Base-by-base conservation (phyloP, 2,797 vertebrate genomes). In the Hybognathus amarus region DNA sequence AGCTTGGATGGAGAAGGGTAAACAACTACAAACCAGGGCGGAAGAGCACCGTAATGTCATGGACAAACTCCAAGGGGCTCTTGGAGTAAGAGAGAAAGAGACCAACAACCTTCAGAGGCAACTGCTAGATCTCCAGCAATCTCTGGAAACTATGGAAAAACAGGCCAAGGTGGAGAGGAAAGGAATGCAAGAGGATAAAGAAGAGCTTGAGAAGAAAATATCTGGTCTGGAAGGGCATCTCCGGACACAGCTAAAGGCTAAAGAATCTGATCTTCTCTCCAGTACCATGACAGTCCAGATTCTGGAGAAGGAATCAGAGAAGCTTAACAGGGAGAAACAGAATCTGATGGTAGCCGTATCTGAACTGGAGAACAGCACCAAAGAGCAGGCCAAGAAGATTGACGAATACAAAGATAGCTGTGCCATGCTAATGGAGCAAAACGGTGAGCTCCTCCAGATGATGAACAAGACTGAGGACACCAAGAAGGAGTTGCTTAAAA, bases 81-180 rank as follows among this genome's bases (percentile, higher is more conserved):
- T 96, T 71, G 88, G 88, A 0, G 54, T 89, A 71, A 95, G 94
- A 91, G 94, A 93, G 71, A 94, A 94, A 82, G 95, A 96, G 86
- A 82, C 91, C 3, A 89, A 90, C 88, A 93, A 95, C 87, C 90
- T 97, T 12, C 94, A 93, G 83, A 93, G 64, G 83, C 95, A 95
- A 88, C 91, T 97, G 67, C 94, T 91, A 87, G 94, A 94, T 84
- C 91, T 93, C 0, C 92, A 96, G 86, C 89, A 83, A 76, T 91
- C 91, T 66, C 30, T 96, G 82, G 93, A 96, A 83, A 90, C 92
- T 54, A 91, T 96, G 88, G 94, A 95, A 85, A 91, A 93, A 79
- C 89, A 92, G 82, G 81, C 91, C 47, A 91, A 94, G 9, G 92
- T 93, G 5, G 87, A 90, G 33, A 93, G 82, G 77, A 89, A 50